Base-by-base conservation (phyloP, 2,888 invertebrate species). In the Himalopsyche tibetana region DNA sequence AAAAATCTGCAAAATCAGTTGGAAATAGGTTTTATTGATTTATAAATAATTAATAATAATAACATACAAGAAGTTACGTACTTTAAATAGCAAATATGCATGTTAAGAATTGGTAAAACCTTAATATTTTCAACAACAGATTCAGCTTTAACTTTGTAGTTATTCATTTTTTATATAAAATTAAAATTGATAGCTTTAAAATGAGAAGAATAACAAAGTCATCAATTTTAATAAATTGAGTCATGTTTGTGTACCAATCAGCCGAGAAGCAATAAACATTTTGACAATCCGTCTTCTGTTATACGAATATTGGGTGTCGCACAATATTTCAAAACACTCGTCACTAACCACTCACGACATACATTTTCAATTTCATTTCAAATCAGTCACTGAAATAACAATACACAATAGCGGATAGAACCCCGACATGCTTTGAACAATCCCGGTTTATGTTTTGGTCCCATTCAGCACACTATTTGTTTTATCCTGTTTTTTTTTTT, bases 381-480 rank as follows among this genome's bases (percentile, higher is more conserved):
- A 12, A 36, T 36, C 11, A 36, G 38, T 5, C 19, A 74, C 74
- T 36, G 8, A 15, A 69, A 36, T 74, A 19, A 74, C 74, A 36
- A 51, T 74, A 28, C 36, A 74, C 15, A 5, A 74, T 74, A 74
- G 36, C 12, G 9, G 38, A 74, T 38, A 74, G 36, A 74, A 38
- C 38, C 74, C 36, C 74, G 11, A 74, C 36, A 74, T 15, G 28
- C 74, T 74, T 36, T 15, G 74, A 28, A 74, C 74, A 74, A 74
- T 74, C 74, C 74, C 36, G 5, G 38, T 74, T 36, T 74, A 74
- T 74, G 38, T 74, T 74, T 74, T 74, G 74, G 74, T 74, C 74
- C 74, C 38, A 11, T 74, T 74, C 74, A 74, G 74, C 74, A 74
- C 74, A 74, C 74, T 74, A 36, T 36, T 74, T 74, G 19, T 74